Evolutionary conservation across 2,888 invertebrate species (phyloP), one percentile per base, ranked within the genome.

Genomic region (Myopa testacea): DNA sequence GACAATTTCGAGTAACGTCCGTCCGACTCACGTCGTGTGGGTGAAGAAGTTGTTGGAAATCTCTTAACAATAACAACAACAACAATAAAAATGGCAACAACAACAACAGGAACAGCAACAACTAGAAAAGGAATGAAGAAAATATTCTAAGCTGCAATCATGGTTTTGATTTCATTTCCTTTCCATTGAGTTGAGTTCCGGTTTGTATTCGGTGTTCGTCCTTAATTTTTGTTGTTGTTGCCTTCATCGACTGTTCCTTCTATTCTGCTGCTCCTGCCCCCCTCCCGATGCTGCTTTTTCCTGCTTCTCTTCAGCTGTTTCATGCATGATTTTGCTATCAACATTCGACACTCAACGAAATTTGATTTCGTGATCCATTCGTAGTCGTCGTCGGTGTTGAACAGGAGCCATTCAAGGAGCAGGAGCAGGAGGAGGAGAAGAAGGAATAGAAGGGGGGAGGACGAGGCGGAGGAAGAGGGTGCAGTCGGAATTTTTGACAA

Each of bases 311-410:
- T 26, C 19, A 26, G 8, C 19, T 26, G 26, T 1, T 8, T 34
- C 65, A 8, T 16, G 65, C 65, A 65, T 65, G 65, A 65, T 65
- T 70, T 12, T 19, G 26, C 70, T 37, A 75, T 65, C 65, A 75
- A 50, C 40, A 62, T 60, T 34, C 19, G 7, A 45, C 50, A 73
- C 38, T 73, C 73, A 40, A 80, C 75, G 60, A 79, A 80, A 78
- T 80, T 80, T 76, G 80, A 81, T 79, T 81, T 80, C 78, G 77
- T 77, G 75, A 71, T 67, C 74, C 58, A 78, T 58, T 78, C 76
- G 73, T 26, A 26, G 75, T 26, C 26, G 26, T 26, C 26, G 26
- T 26, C 26, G 26, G 26, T 26, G 26, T 1, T 26, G 26, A 26
- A 26, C 26, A 26, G 26, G 26, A 26, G 26, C 26, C 26, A 26